Evolutionary conservation across 2,888 invertebrate species (phyloP), one percentile per base, ranked within the genome.

Genomic region (Himalopsyche kuldschensis): DNA sequence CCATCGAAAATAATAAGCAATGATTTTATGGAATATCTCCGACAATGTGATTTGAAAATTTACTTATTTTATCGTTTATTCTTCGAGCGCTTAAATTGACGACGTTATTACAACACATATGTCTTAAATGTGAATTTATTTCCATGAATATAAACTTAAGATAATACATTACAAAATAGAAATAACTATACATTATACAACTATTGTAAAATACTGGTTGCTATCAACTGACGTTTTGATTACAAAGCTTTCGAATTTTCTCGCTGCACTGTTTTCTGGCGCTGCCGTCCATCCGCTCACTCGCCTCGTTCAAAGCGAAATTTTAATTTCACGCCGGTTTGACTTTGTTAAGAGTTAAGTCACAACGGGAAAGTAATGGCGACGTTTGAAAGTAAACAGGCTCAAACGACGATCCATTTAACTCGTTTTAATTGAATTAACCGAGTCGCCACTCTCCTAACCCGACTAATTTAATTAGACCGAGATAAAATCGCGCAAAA

Each of bases 271-370:
- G 69, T 69, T 69, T 69, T 30, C 69, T 27, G 69, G 69, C 69
- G 69, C 69, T 69, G 69, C 6, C 69, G 20, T 69, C 69, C 69
- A 11, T 69, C 69, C 69, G 69, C 24, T 27, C 8, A 11, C 69
- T 27, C 15, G 69, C 27, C 11, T 27, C 41, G 27, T 11, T 27
- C 69, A 69, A 69, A 69, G 30, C 69, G 69, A 69, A 69, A 69
- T 69, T 69, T 84, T 84, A 84, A 84, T 84, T 84, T 84, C 84
- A 84, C 84, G 84, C 79, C 20, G 55, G 76, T 75, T 47, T 84
- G 81, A 41, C 30, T 47, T 76, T 30, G 76, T 30, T 76, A 41
- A 11, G 41, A 41, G 41, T 41, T 24, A 69, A 69, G 69, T 69
- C 69, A 27, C 69, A 69, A 11, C 69, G 69, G 27, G 69, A 27